Evolutionary conservation across 37 sponge, comb jelly and placozoan species (phyloP).

Genomic region (Ephydatia muelleri): DNA sequence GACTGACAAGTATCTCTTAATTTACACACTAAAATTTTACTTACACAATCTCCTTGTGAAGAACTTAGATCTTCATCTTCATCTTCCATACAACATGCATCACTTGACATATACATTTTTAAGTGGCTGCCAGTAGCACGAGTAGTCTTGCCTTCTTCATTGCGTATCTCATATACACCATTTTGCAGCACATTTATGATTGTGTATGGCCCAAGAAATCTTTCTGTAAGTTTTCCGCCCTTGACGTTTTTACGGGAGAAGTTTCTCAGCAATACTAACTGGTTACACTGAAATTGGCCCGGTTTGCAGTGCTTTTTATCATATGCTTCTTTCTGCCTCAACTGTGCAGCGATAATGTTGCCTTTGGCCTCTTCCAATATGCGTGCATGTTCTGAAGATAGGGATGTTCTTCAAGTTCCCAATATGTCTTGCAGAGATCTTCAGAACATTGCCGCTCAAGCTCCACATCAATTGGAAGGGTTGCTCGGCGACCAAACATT

Average conservation of each 20-base stretch:
- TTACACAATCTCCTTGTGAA: too few relatives aligned
- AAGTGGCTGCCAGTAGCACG: too few relatives aligned
- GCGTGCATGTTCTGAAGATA: neutral
- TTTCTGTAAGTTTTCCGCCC: conserved; percentile 60
- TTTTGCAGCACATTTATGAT: too few relatives aligned
- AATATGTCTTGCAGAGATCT: conserved; percentile 4
- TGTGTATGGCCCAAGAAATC: conserved; percentile 25
- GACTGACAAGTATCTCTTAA: too few relatives aligned
- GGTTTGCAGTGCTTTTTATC: conserved; percentile 66
- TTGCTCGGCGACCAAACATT: conserved; percentile 64
- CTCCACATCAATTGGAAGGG: conserved; percentile 66
- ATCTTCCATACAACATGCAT: too few relatives aligned
- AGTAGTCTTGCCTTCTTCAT: too few relatives aligned
- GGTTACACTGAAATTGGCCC: conserved; percentile 19
- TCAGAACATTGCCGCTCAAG: conserved; percentile 12
- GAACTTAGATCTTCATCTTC: too few relatives aligned
- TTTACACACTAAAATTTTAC: too few relatives aligned
- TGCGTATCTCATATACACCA: too few relatives aligned
- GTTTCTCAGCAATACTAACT: conserved; percentile 61
- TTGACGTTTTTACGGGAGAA: conserved; percentile 61
- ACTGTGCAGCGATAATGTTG: conserved; percentile 68
- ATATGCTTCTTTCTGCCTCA: conserved; percentile 70
- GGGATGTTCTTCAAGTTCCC: neutral
- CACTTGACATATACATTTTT: too few relatives aligned
- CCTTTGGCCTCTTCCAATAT: conserved; percentile 51